phyloP scores from a whole-genome alignment of 2,113 vertebrate species.

The Oryzias celebensis region DNA sequence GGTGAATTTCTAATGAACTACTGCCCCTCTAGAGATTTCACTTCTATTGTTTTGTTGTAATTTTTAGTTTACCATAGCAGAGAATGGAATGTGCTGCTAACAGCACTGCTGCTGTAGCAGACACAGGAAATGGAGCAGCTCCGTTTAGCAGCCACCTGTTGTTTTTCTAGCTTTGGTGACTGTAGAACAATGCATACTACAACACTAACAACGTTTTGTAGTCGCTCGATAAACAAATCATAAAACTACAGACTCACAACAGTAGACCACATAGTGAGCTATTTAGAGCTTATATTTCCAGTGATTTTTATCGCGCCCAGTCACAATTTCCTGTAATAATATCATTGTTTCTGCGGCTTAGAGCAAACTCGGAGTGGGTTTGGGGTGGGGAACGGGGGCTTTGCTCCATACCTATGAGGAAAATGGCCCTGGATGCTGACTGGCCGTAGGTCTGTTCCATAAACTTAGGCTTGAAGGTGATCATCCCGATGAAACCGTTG shows the following conservation, averaged over 20 bases:
- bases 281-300: conserved; percentile 11
- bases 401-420: conserved; percentile 85
- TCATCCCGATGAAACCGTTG: conserved; percentile 92
- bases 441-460: conserved; percentile 92
- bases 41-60: too few species aligned
- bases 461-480: conserved; percentile 95
- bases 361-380: background rate
- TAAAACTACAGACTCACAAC: conserved; percentile 26
- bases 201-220: conserved; percentile 3
- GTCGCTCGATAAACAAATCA: conserved; percentile 12
- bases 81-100: background rate
- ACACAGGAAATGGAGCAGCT: too few species aligned
- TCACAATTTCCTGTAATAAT: conserved; percentile 65
- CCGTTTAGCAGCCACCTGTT: background rate
- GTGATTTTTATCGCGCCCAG: conserved; percentile 36
- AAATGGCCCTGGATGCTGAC: conserved; percentile 87
- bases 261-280: conserved; percentile 1
- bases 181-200: conserved; percentile 17
- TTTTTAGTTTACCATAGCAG: too few species aligned
- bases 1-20: too few species aligned
- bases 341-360: conserved; percentile 49
- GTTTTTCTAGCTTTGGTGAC: background rate
- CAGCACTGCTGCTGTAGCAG: background rate
- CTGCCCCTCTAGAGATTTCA: background rate
- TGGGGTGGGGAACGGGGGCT: background rate